phyloP scores from a whole-genome alignment of 2,888 invertebrate genomes.

The Muscina levida region DNA sequence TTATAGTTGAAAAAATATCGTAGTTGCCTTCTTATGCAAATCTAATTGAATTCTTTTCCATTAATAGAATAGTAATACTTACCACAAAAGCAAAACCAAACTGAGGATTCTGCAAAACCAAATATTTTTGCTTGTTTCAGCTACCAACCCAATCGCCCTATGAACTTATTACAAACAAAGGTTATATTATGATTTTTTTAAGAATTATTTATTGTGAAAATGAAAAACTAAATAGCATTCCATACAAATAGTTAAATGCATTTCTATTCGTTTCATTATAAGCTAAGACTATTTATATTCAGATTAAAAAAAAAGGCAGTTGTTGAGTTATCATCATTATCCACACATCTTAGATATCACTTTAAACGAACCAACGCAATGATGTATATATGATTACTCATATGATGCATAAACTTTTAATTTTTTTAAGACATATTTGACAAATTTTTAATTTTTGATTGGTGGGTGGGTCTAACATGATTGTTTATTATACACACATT shows the following conservation, averaged over 20 bases:
- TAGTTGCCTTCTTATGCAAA: too few species aligned
- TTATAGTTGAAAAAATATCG: too few species aligned
- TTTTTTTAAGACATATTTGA: not conserved
- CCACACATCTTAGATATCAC: too few species aligned
- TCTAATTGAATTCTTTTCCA: too few species aligned
- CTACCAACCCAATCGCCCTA: too few species aligned
- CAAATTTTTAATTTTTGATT: not conserved
- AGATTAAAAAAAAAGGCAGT: slow-evolving; percentile 28
- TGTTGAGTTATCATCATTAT: not conserved
- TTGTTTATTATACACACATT: not conserved
- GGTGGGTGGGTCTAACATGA: slow-evolving; percentile 29
- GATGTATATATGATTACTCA: too few species aligned
- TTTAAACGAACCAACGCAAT: not conserved
- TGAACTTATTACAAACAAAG: not conserved
- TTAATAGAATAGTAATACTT: too few species aligned
- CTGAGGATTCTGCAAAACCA: too few species aligned
- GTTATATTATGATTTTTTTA: slow-evolving; percentile 33
- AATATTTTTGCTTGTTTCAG: too few species aligned
- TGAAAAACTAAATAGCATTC: slow-evolving; percentile 44
- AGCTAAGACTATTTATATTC: slow-evolving; percentile 19
- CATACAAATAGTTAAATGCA: slow-evolving; percentile 49
- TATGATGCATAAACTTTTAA: too few species aligned
- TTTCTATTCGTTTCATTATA: slow-evolving; percentile 16
- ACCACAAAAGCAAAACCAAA: too few species aligned
- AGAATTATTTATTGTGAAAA: slow-evolving; percentile 57